phyloP scores from a whole-genome alignment of 2,888 invertebrate genomes.

The Cerceris ruficornis region DNA sequence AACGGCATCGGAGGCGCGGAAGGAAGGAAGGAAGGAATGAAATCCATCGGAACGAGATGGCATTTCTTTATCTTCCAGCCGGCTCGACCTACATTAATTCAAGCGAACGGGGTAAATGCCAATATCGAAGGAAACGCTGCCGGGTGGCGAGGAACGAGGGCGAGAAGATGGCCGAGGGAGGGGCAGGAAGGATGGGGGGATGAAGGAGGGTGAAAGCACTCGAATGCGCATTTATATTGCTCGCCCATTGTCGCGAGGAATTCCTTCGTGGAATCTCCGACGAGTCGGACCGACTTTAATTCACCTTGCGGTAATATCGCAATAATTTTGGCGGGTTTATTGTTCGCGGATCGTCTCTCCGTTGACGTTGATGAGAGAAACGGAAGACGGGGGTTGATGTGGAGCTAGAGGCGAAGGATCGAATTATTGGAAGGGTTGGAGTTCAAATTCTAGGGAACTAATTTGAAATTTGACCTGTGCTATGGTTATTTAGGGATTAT shows the following conservation, averaged over 20 bases:
- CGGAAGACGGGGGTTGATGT: too few relatives aligned
- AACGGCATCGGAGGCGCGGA: neutral
- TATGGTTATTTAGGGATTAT: too few relatives aligned
- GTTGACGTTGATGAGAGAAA: too few relatives aligned
- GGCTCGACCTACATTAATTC: conserved; percentile 47
- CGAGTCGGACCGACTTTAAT: conserved; percentile 49
- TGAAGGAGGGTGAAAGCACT: conserved; percentile 31
- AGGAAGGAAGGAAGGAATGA: neutral
- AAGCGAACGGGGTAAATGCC: conserved; percentile 41
- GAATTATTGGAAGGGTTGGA: too few relatives aligned
- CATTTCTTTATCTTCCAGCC: conserved; percentile 40
- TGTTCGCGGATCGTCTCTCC: neutral
- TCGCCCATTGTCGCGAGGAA: conserved; percentile 32
- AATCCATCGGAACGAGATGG: conserved; percentile 22
- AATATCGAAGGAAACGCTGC: conserved; percentile 43
- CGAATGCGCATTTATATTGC: conserved; percentile 57
- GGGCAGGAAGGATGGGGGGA: conserved; percentile 3
- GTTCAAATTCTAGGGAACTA: too few relatives aligned
- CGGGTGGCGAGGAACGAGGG: neutral
- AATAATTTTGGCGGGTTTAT: conserved; percentile 15
- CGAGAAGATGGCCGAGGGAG: neutral
- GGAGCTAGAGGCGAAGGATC: too few relatives aligned
- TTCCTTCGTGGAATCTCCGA: conserved; percentile 42
- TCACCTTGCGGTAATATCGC: conserved; percentile 39
- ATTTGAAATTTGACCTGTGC: too few relatives aligned